Conservation (phyloP, 1,140 invertebrate species). For the Lepidurus couesii region DNA sequence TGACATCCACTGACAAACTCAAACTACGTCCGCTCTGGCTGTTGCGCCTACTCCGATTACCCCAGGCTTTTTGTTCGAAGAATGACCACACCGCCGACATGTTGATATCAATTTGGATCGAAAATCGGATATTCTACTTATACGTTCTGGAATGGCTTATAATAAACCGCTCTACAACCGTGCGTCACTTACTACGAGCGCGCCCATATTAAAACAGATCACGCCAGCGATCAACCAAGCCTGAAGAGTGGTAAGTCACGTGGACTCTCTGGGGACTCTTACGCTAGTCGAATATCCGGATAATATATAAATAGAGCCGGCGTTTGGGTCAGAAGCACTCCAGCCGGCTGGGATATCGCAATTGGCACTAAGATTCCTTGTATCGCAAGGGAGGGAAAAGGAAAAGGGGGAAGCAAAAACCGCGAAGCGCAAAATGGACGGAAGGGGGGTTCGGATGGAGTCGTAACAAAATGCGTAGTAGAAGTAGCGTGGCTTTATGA, state of each 20-base stretch:
- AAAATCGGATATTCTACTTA: background rate
- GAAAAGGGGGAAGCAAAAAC: background rate
- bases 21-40: conserved; percentile 4
- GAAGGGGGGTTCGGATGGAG: background rate
- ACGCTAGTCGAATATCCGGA: background rate
- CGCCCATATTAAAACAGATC: no score
- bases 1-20: background rate
- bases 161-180: background rate
- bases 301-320: background rate
- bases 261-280: no score
- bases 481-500: background rate
- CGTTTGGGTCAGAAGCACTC: background rate
- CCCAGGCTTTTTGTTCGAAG: conserved; percentile 4
- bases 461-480: conserved; percentile 19
- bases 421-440: background rate
- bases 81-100: conserved; percentile 14
- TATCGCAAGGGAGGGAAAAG: background rate
- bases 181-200: no score
- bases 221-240: no score
- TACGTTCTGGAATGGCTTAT: background rate
- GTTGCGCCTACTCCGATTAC: background rate
- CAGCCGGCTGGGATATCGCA: background rate
- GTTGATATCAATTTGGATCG: background rate
- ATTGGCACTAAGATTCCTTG: background rate
- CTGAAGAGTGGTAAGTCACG: no score